Base-by-base conservation (phyloP, 2,113 vertebrate genomes). In the Salvelinus alpinus region DNA sequence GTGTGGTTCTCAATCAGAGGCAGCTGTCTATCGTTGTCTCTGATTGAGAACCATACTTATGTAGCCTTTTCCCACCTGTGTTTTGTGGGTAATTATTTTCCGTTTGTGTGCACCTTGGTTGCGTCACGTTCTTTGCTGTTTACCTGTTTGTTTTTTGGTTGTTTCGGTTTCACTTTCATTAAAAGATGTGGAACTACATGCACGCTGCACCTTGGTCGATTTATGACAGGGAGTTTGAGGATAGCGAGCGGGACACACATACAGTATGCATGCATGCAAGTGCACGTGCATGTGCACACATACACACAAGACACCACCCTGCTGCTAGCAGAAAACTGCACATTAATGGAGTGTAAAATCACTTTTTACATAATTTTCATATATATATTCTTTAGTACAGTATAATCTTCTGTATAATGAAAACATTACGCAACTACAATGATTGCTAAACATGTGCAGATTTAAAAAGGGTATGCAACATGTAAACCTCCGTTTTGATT, bases 341-440 rank as follows among this genome's bases (percentile, higher is more conserved):
- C 76, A 65, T 83, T 77, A 74, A 64, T 79, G 72, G 60, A 65
- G 66, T 51, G 27, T 18, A 47, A 71, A 78, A 77, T 73, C 71
- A 65, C 76, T 76, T 78, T 44, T 34, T 1, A 34, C 75, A 60
- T 47, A 16, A 22, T 20, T 11, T 47, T 20, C 22, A 13, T 47
- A 5, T 44, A 20, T 20, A 22, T 18, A 14, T 27, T 68, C 38
- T 20, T 72, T 51, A 18, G 54, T 64, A 31, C 68, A 62, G 64
- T 68, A 24, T 75, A 78, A 82, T 82, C 72, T 78, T 76, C 78
- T 80, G 76, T 77, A 72, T 79, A 82, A 83, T 79, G 73, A 79
- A 83, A 79, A 70, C 68, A 73, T 65, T 60, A 73, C 54, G 71
- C 79, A 77, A 59, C 71, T 38, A 18, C 75, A 59, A 73, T 29